Evolutionary conservation across 2,888 invertebrate genomes (phyloP), one percentile per base, ranked within the genome.

Genomic region (Hypsopygia costalis): DNA sequence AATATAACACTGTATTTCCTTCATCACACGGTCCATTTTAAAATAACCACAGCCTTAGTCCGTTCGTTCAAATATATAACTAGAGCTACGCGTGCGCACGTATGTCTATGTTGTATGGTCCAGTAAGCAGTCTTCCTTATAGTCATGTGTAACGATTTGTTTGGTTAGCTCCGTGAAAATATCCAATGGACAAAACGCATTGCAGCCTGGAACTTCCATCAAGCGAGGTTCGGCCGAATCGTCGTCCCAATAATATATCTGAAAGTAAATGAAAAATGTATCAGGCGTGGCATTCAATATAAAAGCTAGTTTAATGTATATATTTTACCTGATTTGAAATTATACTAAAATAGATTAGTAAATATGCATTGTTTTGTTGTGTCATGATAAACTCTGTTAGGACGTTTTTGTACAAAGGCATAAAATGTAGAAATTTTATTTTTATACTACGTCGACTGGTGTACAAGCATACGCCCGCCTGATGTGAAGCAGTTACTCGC

Each of bases 221-320:
- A 83, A 69, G 1, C 81, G 72, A 0, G 89, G 79, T 40, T 81
- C 81, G 0, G 87, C 77, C 1, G 90, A 90, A 44, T 90, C 88
- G 58, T 90, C 90, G 46, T 87, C 81, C 86, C 90, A 88, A 58
- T 89, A 89, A 49, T 76, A 82, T 51, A 91, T 81, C 91, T 91
- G 74, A 31, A 76, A 70, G 27, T 20, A 33, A 25, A 16, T 8
- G 4, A 21, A 29, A 10, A 16, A 6, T 29, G 11, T 1, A 22
- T n/a, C n/a, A n/a, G n/a, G n/a, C n/a, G n/a, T n/a, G n/a, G n/a
- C n/a, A n/a, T n/a, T n/a, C n/a, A n/a, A n/a, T n/a, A n/a, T n/a
- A n/a, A n/a, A n/a, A n/a, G n/a, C n/a, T n/a, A n/a, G n/a, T n/a
- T n/a, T n/a, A n/a, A n/a, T n/a, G n/a, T n/a, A n/a, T n/a, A n/a